phyloP scores from a whole-genome alignment of 2,797 vertebrate genomes.

The Uromys caudimaculatus region DNA sequence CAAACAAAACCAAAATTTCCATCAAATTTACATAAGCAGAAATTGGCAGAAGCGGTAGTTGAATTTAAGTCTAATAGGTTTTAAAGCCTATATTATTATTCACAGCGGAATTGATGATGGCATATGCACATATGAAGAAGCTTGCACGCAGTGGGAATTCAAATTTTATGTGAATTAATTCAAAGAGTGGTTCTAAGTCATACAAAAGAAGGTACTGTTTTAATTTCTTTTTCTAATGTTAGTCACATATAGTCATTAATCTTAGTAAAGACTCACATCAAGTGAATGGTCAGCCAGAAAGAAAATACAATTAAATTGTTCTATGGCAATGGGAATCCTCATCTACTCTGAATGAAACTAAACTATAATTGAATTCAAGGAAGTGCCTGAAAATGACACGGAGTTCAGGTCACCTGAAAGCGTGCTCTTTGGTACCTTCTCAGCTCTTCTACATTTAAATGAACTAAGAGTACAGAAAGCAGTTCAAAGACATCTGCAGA shows the following conservation, averaged over 20 bases:
- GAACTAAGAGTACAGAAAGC: slow-evolving; percentile 25
- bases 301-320: slow-evolving; percentile 39
- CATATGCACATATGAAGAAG: neutral
- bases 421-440: slow-evolving; percentile 2
- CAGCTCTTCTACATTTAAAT: slow-evolving; percentile 9
- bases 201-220: neutral
- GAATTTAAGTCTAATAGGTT: neutral
- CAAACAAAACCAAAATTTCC: slow-evolving; percentile 1
- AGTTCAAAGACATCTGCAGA: slow-evolving; percentile 18
- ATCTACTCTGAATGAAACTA: slow-evolving; percentile 54
- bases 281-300: slow-evolving; percentile 24
- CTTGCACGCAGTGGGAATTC: neutral
- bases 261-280: slow-evolving; percentile 18
- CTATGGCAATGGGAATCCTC: neutral
- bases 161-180: neutral
- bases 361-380: slow-evolving; percentile 32
- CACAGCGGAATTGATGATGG: neutral
- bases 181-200: neutral
- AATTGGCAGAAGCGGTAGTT: slow-evolving; percentile 16
- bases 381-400: slow-evolving; percentile 21
- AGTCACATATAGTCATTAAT: neutral
- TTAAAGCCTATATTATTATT: neutral
- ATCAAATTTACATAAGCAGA: slow-evolving; percentile 4
- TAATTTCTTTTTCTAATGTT: slow-evolving; percentile 18
- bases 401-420: neutral